These are phyloP conservation scores for Cyphomyrmex costatus DNA, from an alignment of 1,140 invertebrate genomes.

Conservation along the genomic window DNA sequence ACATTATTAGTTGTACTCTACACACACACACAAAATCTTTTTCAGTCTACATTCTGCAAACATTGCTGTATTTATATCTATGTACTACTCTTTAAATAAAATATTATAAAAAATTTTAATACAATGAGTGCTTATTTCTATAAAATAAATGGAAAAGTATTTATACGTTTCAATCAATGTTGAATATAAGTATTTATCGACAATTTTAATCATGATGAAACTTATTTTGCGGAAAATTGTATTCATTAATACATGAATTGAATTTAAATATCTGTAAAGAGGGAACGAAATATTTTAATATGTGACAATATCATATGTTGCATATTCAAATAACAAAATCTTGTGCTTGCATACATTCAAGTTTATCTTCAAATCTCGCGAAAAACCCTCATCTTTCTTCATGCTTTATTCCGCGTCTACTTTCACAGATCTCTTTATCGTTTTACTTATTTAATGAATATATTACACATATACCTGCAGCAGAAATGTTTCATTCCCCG, in stretches of 20 bases:
- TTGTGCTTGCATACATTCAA: neutral
- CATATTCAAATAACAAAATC: constrained; percentile 17
- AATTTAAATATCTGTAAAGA: constrained; percentile 14
- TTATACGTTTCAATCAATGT: constrained; percentile 23
- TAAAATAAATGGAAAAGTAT: constrained; percentile 5
- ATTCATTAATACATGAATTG: constrained; percentile 9
- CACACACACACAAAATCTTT: neutral
- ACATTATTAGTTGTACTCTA: constrained; percentile 33
- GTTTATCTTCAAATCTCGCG: constrained; percentile 31
- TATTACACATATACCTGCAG: constrained; percentile 39
- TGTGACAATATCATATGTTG: constrained; percentile 1
- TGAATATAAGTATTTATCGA: constrained; percentile 1
- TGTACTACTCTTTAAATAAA: neutral
- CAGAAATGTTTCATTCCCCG: constrained; percentile 47
- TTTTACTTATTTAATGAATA: constrained; percentile 63
- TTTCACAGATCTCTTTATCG: constrained; percentile 21
- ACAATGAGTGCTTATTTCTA: neutral
- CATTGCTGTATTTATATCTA: neutral
- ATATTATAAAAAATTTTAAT: neutral
- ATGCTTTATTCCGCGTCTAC: constrained; percentile 37
- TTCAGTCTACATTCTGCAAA: neutral
- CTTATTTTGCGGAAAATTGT: neutral
- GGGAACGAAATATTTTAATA: constrained; percentile 1
- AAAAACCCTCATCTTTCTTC: constrained; percentile 14
- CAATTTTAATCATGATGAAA: neutral